Conservation (phyloP, 37 sponge, comb jelly and placozoan genomes). For the Spongia lamella region DNA sequence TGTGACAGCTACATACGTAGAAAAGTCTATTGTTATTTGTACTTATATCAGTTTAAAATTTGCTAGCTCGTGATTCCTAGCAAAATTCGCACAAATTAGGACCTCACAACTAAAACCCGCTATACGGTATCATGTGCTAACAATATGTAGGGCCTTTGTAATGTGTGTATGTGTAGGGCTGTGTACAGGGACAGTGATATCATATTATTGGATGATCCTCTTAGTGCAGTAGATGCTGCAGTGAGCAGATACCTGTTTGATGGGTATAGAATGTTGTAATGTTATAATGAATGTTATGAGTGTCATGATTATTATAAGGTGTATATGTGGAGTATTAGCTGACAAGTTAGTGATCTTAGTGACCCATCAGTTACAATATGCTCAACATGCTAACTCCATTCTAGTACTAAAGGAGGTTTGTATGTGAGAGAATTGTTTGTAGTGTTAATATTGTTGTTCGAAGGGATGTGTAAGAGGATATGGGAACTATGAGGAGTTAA, state of each 20-base stretch:
- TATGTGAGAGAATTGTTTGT: not conserved
- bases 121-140: too few relatives aligned
- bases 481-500: too few relatives aligned
- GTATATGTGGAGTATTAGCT: constrained; percentile 64
- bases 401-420: constrained; percentile 75
- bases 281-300: not conserved
- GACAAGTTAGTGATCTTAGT: constrained; percentile 69
- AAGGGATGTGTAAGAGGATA: constrained; percentile 6
- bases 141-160: too few relatives aligned
- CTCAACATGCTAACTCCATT: constrained; percentile 59
- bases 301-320: constrained; percentile 31
- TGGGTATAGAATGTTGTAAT: constrained; percentile 31
- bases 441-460: not conserved
- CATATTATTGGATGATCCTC: constrained; percentile 83
- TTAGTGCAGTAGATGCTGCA: constrained; percentile 85
- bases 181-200: constrained; percentile 75
- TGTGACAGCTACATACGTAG: too few relatives aligned
- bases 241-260: constrained; percentile 77
- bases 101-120: too few relatives aligned
- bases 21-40: too few relatives aligned
- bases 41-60: too few relatives aligned
- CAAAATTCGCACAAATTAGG: too few relatives aligned
- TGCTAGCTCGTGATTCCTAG: too few relatives aligned
- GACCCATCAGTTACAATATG: constrained; percentile 86
- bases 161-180: constrained; percentile 31